These are phyloP conservation scores for Drosophila parthenogenetica DNA, from an alignment of 2,888 invertebrate genomes.

Conservation along the genomic window DNA sequence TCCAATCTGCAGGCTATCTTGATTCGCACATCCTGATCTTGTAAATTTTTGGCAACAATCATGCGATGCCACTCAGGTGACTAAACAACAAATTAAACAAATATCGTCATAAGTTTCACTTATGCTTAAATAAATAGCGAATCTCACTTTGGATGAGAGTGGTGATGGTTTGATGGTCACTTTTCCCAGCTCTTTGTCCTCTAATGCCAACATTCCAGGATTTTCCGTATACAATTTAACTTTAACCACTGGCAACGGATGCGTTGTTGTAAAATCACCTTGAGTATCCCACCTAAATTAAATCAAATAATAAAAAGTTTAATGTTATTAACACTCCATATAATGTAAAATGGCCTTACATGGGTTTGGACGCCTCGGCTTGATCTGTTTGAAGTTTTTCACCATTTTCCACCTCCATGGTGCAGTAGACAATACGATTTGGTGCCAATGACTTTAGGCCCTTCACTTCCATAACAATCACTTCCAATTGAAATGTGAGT, in stretches of 20 bases:
- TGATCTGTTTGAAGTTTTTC: slow-evolving; percentile 99
- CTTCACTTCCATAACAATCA: slow-evolving; percentile 99
- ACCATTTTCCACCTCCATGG: slow-evolving; percentile 99
- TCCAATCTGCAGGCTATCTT: slow-evolving; percentile 99
- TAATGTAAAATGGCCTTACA: slow-evolving; percentile 87
- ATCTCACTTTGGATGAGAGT: slow-evolving; percentile 91
- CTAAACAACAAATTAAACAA: slow-evolving; percentile 83
- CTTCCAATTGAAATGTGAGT: slow-evolving; percentile 98
- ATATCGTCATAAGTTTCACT: too few relatives aligned
- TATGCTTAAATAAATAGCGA: too few relatives aligned
- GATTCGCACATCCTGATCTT: slow-evolving; percentile 97
- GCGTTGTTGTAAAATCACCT: slow-evolving; percentile 99
- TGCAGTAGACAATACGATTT: slow-evolving; percentile 99
- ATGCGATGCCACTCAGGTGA: slow-evolving; percentile 99
- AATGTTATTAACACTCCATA: background rate
- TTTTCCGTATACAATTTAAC: slow-evolving; percentile 99
- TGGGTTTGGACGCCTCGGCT: slow-evolving; percentile 99
- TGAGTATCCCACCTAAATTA: slow-evolving; percentile 98
- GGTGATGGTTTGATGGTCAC: slow-evolving; percentile 95
- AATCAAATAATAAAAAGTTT: slow-evolving; percentile 4
- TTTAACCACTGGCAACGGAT: slow-evolving; percentile 98
- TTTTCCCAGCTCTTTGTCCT: slow-evolving; percentile 99
- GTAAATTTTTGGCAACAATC: slow-evolving; percentile 96
- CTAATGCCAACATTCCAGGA: slow-evolving; percentile 98
- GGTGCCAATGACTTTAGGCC: slow-evolving; percentile 98